These are phyloP conservation scores for Coelinius sp. DNA, from an alignment of 2,888 invertebrate species.

Conservation along the genomic window DNA sequence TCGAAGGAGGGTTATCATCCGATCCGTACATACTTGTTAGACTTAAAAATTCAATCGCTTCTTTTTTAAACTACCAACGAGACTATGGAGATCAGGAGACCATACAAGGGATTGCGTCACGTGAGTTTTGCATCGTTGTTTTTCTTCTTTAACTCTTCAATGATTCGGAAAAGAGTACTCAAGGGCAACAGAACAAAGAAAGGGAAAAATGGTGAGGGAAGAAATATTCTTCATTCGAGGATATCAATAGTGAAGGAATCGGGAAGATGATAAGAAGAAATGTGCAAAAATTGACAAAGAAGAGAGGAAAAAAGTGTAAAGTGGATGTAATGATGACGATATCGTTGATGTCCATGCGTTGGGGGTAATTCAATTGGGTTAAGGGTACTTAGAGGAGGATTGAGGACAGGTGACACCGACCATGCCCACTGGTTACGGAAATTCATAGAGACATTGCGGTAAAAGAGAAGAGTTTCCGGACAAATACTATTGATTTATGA, in stretches of 20 bases:
- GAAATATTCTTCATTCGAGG: background rate
- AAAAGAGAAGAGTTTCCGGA: background rate
- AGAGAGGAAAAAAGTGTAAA: background rate
- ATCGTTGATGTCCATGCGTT: constrained; percentile 37
- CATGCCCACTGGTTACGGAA: constrained; percentile 31
- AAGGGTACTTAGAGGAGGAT: constrained; percentile 66
- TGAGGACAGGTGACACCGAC: constrained; percentile 65
- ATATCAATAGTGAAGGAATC: background rate
- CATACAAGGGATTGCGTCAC: constrained; percentile 60
- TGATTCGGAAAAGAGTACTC: background rate
- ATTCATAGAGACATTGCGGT: constrained; percentile 11
- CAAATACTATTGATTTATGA: background rate
- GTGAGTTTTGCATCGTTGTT: constrained; percentile 46
- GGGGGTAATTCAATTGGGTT: constrained; percentile 67
- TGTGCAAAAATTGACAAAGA: background rate
- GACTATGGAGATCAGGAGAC: constrained; percentile 52
- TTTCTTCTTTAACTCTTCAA: constrained; percentile 36
- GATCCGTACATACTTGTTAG: constrained; percentile 57
- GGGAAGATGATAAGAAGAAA: background rate
- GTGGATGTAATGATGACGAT: constrained; percentile 37
- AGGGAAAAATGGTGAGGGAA: constrained; percentile 18
- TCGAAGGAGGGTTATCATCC: constrained; percentile 55
- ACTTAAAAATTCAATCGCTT: constrained; percentile 34
- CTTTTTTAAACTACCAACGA: constrained; percentile 22
- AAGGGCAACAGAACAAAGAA: background rate